These are phyloP conservation scores for Tetramorium simillimum DNA, from an alignment of 1,140 invertebrate species.

Conservation along the genomic window DNA sequence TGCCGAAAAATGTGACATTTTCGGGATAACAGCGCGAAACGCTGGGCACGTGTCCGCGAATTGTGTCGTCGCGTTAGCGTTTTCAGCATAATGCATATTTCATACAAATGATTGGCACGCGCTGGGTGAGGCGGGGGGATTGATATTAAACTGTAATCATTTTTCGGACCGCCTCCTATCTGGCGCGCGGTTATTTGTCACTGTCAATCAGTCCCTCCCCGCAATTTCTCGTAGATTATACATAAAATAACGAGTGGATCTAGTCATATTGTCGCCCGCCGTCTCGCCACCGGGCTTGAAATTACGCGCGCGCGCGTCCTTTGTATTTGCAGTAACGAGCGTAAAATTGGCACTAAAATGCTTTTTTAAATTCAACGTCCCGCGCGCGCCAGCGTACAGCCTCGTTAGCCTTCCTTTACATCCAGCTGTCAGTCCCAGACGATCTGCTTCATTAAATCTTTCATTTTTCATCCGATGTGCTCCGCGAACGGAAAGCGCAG, in stretches of 20 bases:
- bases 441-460: slow-evolving; percentile 50
- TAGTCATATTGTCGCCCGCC: slow-evolving; percentile 18
- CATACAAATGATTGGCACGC: slow-evolving; percentile 11
- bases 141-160: slow-evolving; percentile 43
- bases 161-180: background rate
- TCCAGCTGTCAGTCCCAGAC: slow-evolving; percentile 37
- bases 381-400: too few relatives aligned
- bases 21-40: background rate
- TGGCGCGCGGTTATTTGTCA: slow-evolving; percentile 42
- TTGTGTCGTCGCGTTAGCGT: background rate
- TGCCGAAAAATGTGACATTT: slow-evolving; percentile 5
- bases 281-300: background rate
- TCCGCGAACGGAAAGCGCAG: slow-evolving; percentile 6
- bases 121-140: background rate
- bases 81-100: slow-evolving; percentile 8
- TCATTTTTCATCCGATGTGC: slow-evolving; percentile 40
- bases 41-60: background rate
- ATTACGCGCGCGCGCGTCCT: background rate
- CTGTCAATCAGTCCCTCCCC: slow-evolving; percentile 39
- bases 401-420: slow-evolving; percentile 46
- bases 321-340: slow-evolving; percentile 41
- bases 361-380: slow-evolving; percentile 40
- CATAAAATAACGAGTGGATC: slow-evolving; percentile 33
- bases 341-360: slow-evolving; percentile 44
- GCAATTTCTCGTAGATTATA: slow-evolving; percentile 42